Base-by-base conservation (phyloP, 2,888 invertebrate species). In the Plebejus argus region DNA sequence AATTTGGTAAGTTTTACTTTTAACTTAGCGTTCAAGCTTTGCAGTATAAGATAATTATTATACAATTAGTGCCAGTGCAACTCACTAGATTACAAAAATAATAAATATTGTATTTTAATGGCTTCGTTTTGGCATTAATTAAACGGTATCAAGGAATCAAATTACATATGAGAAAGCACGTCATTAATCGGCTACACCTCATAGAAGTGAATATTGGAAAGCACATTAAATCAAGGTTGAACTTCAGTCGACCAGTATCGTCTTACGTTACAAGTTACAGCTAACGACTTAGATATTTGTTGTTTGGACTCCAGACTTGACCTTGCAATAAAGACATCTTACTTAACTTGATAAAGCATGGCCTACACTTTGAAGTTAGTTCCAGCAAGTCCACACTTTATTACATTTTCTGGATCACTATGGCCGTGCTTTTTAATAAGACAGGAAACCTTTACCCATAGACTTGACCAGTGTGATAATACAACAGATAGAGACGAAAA, bases 1-100 rank as follows among this genome's bases (percentile, higher is more conserved):
- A 61, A 66, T 66, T 66, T 33, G 66, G 66, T 66, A 28, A 33
- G 66, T 66, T 66, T 66, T 66, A 61, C 61, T 61, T 61, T 61
- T 61, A 23, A 12, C 23, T 23, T 61, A 61, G 23, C 61, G 0
- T 20, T 61, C 33, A 15, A 20, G 66, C 1, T 61, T 66, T 33
- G 23, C 12, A 12, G 61, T 61, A 10, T 23, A 20, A 12, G 23
- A 61, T 23, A 61, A 61, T 61, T 23, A 12, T 1, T 61, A 61
- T 10, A 61, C 10, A 61, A 61, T 61, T 61, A 61, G 61, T 61
- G 61, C 10, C 61, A 12, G 61, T 23, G 7, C 58, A 10, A n/a
- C 10, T 20, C 18, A 4, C 18, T 5, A 53, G 5, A 23, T 20
- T 3, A 23, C 10, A 61, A 20, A 1, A 10, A 61, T 4, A 12